These are phyloP conservation scores for Drosophila mercatorum DNA, from an alignment of 2,888 invertebrate genomes.

Conservation along the genomic window DNA sequence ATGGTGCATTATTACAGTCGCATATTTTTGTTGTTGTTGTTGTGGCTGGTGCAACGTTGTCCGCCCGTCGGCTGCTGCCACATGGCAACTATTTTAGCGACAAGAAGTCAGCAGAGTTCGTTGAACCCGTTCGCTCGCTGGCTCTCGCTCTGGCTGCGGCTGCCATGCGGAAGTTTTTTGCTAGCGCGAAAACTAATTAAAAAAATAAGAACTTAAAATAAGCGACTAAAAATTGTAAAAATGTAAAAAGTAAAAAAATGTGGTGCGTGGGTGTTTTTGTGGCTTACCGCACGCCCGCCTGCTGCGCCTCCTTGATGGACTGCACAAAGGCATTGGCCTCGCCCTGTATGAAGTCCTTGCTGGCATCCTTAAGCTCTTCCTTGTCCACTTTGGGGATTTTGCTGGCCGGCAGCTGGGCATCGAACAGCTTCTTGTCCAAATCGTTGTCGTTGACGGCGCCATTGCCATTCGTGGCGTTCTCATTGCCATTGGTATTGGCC, in stretches of 20 bases:
- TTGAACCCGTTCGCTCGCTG: constrained; percentile 47
- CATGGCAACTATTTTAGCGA: constrained; percentile 77
- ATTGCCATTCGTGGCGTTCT: constrained; percentile 50
- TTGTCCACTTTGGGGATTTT: constrained; percentile 72
- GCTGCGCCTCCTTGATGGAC: constrained; percentile 72
- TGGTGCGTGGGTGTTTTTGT: not conserved
- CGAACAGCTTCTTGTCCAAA: constrained; percentile 74
- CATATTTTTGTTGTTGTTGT: constrained; percentile 11
- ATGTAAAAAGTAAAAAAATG: constrained; percentile 1
- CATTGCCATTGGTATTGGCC: constrained; percentile 44
- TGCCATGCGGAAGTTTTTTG: constrained; percentile 48
- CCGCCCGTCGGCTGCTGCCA: constrained; percentile 54
- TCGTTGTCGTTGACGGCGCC: constrained; percentile 21
- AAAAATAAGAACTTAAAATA: constrained; percentile 33
- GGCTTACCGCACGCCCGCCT: constrained; percentile 67
- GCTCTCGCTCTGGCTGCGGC: constrained; percentile 4
- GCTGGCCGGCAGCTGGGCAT: constrained; percentile 56
- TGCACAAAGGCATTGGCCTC: constrained; percentile 76
- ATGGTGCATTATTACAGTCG: constrained; percentile 38
- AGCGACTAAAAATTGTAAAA: constrained; percentile 20
- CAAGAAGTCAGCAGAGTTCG: constrained; percentile 67
- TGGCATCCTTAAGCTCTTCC: constrained; percentile 81
- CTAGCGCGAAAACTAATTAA: constrained; percentile 46
- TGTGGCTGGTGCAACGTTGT: constrained; percentile 19
- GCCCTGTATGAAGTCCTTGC: constrained; percentile 80